Evolutionary conservation across 1,140 invertebrate genomes (phyloP).

Genomic region (Eumeta japonica): DNA sequence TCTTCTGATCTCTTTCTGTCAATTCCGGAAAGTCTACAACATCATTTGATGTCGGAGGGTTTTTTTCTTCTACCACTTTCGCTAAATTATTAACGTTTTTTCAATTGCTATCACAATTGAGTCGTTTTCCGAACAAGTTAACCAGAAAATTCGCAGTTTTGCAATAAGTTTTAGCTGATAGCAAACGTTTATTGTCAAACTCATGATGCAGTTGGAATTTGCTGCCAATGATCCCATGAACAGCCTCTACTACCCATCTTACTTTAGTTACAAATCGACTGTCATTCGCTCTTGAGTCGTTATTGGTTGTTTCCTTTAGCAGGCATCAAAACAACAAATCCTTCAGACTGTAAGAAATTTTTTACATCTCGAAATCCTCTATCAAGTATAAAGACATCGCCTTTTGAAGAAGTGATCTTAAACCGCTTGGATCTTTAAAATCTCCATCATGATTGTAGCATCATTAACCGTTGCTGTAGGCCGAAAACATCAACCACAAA

Average conservation of each 20-base stretch:
- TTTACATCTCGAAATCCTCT: too few species aligned
- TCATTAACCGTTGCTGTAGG: constrained; percentile 21
- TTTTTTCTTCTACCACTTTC: too few species aligned
- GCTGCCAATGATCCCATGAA: constrained; percentile 24
- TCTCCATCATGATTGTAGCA: constrained; percentile 20
- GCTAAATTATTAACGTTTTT: too few species aligned
- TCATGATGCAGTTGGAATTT: constrained; percentile 20
- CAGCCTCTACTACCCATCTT: constrained; percentile 34
- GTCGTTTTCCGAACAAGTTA: not conserved
- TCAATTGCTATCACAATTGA: too few species aligned
- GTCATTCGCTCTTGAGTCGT: constrained; percentile 25
- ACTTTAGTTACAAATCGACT: constrained; percentile 31
- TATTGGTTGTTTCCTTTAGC: constrained; percentile 22
- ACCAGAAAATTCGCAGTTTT: not conserved
- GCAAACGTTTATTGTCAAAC: constrained; percentile 24
- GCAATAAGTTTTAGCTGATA: constrained; percentile 11
- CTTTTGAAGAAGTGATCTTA: too few species aligned
- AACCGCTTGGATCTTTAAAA: too few species aligned
- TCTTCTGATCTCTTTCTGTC: not conserved
- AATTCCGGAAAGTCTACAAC: constrained; percentile 2
- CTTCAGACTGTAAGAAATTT: constrained; percentile 22
- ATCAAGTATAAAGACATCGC: too few species aligned
- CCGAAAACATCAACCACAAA: constrained; percentile 8
- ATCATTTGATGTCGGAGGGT: not conserved
- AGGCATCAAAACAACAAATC: constrained; percentile 23